Base-by-base conservation (phyloP, 1,140 invertebrate species). In the Ooceraea biroi region DNA sequence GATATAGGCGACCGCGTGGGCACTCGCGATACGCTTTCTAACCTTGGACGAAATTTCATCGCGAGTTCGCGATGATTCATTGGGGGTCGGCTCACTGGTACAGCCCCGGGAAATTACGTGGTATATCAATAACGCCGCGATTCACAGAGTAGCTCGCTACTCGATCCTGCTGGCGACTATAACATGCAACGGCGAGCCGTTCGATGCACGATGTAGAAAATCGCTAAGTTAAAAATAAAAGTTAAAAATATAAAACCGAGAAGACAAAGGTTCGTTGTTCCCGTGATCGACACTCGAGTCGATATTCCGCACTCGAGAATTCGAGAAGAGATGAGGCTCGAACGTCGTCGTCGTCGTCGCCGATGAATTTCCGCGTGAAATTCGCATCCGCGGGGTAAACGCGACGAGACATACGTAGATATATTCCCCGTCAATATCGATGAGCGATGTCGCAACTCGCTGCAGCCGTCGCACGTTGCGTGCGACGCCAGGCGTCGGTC, bases 401-500 rank as follows among this genome's bases (percentile, higher is more conserved):
- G 27, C 46, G 19, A 55, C 30, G 19, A 69, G 7, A 7, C 2
- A 36, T 36, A 7, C 7, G 36, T 36, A 36, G 36, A 36, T 74
- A 82, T 82, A 82, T 82, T 82, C 60, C 46, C 22, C 78, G 50
- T 36, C 36, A 36, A 69, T 61, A n/a, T 41, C 76, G 57, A 82
- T 74, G 78, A 82, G 41, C 50, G 48, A 74, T 19, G 50, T 61
- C 44, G 77, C 52, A 68, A 73, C 74, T 36, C 7, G 61, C 3
- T 14, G 27, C 14, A 27, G 61, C 57, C 61, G 55, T 58, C 84
- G 63, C 68, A 73, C 69, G 65, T 89, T 80, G 87, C 89, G 88
- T 89, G 89, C 66, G 87, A 87, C 89, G 88, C 85, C 89, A 87
- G 83, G 68, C 87, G 65, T 85, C 86, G 90, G 88, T 87, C 89